These are phyloP conservation scores for Myiothlypis chrysogaster DNA, from an alignment of 2,797 vertebrate genomes.

Conservation along the genomic window DNA sequence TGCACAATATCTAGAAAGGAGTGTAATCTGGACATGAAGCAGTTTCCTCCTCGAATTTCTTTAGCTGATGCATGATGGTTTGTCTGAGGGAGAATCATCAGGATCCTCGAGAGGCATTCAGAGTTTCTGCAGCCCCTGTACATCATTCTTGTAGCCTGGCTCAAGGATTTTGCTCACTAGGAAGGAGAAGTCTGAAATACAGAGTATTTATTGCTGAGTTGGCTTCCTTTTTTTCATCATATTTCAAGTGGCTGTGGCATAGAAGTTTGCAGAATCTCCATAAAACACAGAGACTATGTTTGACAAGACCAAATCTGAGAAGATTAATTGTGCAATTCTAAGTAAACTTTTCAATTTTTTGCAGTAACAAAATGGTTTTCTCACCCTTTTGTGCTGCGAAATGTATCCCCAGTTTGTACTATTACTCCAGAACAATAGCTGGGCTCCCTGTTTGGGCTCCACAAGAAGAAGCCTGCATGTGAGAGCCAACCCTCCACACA, in stretches of 20 bases:
- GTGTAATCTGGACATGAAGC: neutral
- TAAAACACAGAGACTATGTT: neutral
- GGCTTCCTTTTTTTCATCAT: neutral
- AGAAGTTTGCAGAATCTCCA: neutral
- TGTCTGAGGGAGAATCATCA: neutral
- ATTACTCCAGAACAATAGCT: neutral
- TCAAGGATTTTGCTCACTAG: neutral
- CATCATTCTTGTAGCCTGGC: neutral
- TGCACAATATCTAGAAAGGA: neutral
- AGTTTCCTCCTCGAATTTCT: neutral
- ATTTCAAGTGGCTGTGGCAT: neutral
- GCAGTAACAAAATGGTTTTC: neutral
- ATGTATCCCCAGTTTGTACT: neutral
- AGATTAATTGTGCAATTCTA: neutral
- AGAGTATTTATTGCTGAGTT: neutral
- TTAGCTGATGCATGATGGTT: neutral
- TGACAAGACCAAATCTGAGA: neutral
- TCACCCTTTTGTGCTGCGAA: neutral
- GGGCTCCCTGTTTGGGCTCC: neutral
- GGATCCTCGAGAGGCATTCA: neutral
- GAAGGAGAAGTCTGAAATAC: neutral
- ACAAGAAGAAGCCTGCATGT: accelerated
- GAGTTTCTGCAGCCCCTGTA: neutral
- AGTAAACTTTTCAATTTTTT: neutral
- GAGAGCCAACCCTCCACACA: neutral